Base-by-base conservation (phyloP, 1,140 invertebrate species). In the Wasmannia auropunctata region DNA sequence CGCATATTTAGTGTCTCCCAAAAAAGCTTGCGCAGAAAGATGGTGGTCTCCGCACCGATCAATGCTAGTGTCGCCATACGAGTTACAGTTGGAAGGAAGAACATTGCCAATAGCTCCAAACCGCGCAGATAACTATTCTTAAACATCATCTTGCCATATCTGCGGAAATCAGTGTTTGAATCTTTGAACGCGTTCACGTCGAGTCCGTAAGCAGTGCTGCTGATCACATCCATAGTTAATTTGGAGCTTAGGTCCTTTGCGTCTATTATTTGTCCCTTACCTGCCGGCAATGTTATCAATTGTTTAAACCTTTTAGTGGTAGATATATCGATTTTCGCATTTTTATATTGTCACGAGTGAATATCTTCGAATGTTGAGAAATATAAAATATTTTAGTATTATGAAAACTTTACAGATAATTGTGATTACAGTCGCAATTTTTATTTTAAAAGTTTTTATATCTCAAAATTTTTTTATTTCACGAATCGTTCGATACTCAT, bases 161-260 rank as follows among this genome's bases (percentile, higher is more conserved):
- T 77, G 1, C 93, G 79, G 56, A 95, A 94, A 28, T 91, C 86
- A 0, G 89, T 77, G 0, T 95, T 77, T 1, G 94, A 93, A 70
- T 97, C 93, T 2, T 94, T 92, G 10, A 97, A 88, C 3, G 96
- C 95, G 83, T 97, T 95, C 2, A 95, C 94, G 0, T 96, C 91
- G 11, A 97, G 87, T 7, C 97, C 97, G 87, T 96, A 97, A 16
- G 95, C 96, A 54, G 95, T 96, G 5, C 93, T 95, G 2, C 95
- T 96, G 31, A 97, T 96, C 2, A 96, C 93, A 87, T 97, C 97
- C 40, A 96, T 96, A 0, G 96, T 96, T 81, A 96, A 97, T 25
- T 94, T 94, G 0, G 93, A 94, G 40, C 95, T 92, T 0, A 96
- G 28, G 34, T 96, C 94, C 62, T 94, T 95, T 0, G 95, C 76